phyloP scores from a whole-genome alignment of 1,140 invertebrate genomes.

The Aphelenchoides avenae region DNA sequence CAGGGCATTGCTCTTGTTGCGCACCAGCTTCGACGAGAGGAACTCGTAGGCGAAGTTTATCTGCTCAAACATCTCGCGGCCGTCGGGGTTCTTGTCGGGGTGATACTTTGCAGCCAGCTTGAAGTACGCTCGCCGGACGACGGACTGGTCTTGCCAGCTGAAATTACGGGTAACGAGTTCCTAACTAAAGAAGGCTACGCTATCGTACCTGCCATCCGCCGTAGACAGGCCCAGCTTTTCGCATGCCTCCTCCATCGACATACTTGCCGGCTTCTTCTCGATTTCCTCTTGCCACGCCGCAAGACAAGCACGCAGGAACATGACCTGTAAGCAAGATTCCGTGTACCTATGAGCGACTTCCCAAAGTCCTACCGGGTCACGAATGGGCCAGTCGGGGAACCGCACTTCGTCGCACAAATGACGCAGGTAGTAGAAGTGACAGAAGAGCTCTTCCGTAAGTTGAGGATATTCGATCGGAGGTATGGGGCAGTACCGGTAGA shows the following conservation, averaged over 20 bases:
- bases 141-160: no score
- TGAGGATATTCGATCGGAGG: constrained; percentile 90
- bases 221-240: constrained; percentile 72
- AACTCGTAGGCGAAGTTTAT: constrained; percentile 97
- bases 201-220: constrained; percentile 34
- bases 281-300: constrained; percentile 96
- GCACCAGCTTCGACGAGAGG: constrained; percentile 82
- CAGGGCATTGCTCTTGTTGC: constrained; percentile 74
- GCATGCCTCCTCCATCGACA: constrained; percentile 92
- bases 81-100: constrained; percentile 97
- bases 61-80: constrained; percentile 82
- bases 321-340: constrained; percentile 64
- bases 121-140: constrained; percentile 89
- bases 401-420: constrained; percentile 84
- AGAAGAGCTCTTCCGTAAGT: constrained; percentile 91
- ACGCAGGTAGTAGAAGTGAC: constrained; percentile 93
- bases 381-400: constrained; percentile 95
- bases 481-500: constrained; percentile 94
- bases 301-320: constrained; percentile 84
- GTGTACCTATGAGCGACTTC: neutral
- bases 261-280: constrained; percentile 90
- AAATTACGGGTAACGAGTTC: no score
- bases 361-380: constrained; percentile 72
- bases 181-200: no score
- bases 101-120: constrained; percentile 88